A percentile compares a stretch with the other conserved stretches of the same genome.
phyloP scores from a whole-genome alignment of 1,140 invertebrate species.

The Subanguina moxae region DNA sequence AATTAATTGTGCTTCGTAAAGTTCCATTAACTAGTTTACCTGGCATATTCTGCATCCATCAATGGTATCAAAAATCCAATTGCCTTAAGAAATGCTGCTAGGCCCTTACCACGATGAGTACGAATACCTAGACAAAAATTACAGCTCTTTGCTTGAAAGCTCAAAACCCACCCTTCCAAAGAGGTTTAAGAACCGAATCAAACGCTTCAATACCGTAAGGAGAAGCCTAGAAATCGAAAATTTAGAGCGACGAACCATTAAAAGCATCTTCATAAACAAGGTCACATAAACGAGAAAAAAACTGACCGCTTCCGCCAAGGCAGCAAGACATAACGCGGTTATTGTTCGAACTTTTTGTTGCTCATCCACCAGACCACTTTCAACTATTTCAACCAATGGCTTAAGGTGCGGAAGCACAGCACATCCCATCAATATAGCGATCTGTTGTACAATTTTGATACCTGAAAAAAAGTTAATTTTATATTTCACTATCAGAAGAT shows the following conservation, averaged over 20 bases:
- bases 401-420: slow-evolving; percentile 97
- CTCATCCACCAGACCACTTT: slow-evolving; percentile 76
- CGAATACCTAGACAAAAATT: slow-evolving; percentile 70
- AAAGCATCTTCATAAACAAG: background rate
- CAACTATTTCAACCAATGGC: slow-evolving; percentile 96
- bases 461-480: slow-evolving; percentile 41
- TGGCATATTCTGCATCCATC: slow-evolving; percentile 99
- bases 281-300: slow-evolving; percentile 70
- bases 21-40: slow-evolving; percentile 60
- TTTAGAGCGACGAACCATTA: no score
- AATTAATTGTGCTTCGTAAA: background rate
- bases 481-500: slow-evolving; percentile 1
- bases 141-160: slow-evolving; percentile 5
- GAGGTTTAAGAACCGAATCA: slow-evolving; percentile 94
- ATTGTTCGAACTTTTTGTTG: slow-evolving; percentile 83
- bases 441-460: slow-evolving; percentile 99
- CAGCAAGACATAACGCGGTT: slow-evolving; percentile 94
- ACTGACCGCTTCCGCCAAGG: slow-evolving; percentile 73
- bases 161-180: slow-evolving; percentile 76
- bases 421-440: slow-evolving; percentile 98
- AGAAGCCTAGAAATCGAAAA: slow-evolving; percentile 65
- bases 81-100: slow-evolving; percentile 97
- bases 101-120: slow-evolving; percentile 92
- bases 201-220: slow-evolving; percentile 99
- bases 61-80: slow-evolving; percentile 98